Base-by-base conservation (phyloP, 1,140 invertebrate species). In the Solenopsis fugax region DNA sequence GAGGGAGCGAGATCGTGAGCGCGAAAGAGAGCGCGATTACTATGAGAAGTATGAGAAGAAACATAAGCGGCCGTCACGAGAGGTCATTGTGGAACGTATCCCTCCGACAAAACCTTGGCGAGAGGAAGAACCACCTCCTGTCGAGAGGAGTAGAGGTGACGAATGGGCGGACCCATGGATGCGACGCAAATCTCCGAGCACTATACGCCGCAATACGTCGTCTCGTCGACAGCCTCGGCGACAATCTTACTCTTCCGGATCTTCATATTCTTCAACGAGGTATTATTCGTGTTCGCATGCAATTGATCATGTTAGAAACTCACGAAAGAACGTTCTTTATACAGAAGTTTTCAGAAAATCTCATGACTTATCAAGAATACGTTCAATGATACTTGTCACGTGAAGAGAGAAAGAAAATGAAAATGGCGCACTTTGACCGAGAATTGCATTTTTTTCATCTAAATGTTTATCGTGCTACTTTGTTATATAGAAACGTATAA, bases 151-250 rank as follows among this genome's bases (percentile, higher is more conserved):
- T 4, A 96, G 97, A 87, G 97, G 96, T 7, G 98, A 98, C 93
- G 98, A 98, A 92, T 99, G 98, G 98, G 97, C 97, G 34, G 98
- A 99, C 95, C 98, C 98, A 1, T 99, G 98, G 98, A 98, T 98
- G 97, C 95, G 97, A 10, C 96, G 96, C 12, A 97, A 97, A 89
- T 97, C 97, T 9, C 97, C 97, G 2, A 96, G 95, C 56, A 92
- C 95, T 1, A 93, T 95, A 21, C 95, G 95, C 81, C 93, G 96
- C 48, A 95, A 96, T 48, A 94, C 96, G 0, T 95, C 95, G 1
- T 94, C 95, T 0, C 93, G 96, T 52, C 95, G 95, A 86, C 54
- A 56, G n/a, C 93, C 96, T 7, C 94, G 96, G 60, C 95, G 96
- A 85, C 96, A 96, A 62, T 97, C 96, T 24, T 97, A 97, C 77